Evolutionary conservation across 2,113 vertebrate genomes (phyloP), one percentile per base, ranked within the genome.

Genomic region (Melierax canorus): DNA sequence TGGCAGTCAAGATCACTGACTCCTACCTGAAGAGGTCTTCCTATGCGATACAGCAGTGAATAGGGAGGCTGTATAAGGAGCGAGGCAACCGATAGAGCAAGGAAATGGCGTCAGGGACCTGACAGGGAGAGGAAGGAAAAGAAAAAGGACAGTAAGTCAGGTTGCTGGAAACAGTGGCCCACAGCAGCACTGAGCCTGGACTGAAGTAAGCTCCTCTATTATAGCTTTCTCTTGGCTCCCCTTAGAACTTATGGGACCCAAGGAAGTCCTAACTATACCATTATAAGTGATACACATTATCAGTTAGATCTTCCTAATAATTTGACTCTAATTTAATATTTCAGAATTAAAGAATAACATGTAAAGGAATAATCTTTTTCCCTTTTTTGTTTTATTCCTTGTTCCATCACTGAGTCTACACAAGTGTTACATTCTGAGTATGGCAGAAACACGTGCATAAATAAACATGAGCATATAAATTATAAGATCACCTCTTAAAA

Each of bases 21-120:
- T 82, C 32, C 9, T 14, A 1, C 58, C 56, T 74, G 24, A 5
- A 63, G 38, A 59, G 30, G 6, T 46, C 48, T 62, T 51, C 58
- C 43, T 32, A 0, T 11, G 43, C 60, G 1, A 0, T 14, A 19
- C 38, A 55, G 45, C 0, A 0, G 26, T 48, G 4, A 4, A 45
- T 4, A 39, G 36, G 29, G 39, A 74, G 34, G 38, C 32, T 71
- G 41, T 36, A 12, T 45, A 50, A 59, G 30, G 30, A 48, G 23
- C 0, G 5, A 75, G n/a, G 76, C 26, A 58, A 53, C 22, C 0
- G 6, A 56, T 11, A 18, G 66, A 69, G 50, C 23, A 48, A 27
- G 11, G 0, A 67, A 51, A 3, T 85, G 43, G 36, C 19, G 45
- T 27, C 58, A 22, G 50, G 21, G 53, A n/a, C 19, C 60, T 63